These are phyloP conservation scores for Neuroterus valhalla DNA, from an alignment of 1,140 invertebrate species.

Conservation along the genomic window DNA sequence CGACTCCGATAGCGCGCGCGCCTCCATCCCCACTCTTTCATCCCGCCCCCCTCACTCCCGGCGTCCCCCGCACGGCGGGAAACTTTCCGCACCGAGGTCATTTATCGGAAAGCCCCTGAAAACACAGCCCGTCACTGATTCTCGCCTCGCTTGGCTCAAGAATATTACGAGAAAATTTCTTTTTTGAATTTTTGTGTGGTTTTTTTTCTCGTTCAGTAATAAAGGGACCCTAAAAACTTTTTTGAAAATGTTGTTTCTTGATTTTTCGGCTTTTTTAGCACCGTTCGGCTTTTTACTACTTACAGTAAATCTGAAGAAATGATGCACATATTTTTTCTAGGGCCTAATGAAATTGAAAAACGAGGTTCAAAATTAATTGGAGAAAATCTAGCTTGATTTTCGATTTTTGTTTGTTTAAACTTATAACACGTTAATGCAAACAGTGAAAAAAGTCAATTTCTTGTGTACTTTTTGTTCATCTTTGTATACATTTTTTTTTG, in stretches of 20 bases:
- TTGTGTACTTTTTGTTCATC: no score
- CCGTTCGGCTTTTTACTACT: not conserved
- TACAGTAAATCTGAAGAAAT: no score
- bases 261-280: not conserved
- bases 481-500: no score
- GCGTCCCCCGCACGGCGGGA: slow-evolving; percentile 1
- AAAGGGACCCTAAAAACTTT: not conserved
- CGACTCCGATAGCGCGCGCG: slow-evolving; percentile 7
- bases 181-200: not conserved
- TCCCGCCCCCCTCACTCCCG: not conserved
- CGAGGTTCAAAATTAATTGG: no score
- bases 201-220: not conserved
- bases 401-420: no score
- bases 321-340: no score
- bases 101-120: slow-evolving; percentile 30
- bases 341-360: no score
- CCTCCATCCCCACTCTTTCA: not conserved
- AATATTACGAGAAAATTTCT: slow-evolving; percentile 18
- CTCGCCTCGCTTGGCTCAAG: slow-evolving; percentile 1
- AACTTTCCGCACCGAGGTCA: slow-evolving; percentile 30
- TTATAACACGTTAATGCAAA: no score
- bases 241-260: not conserved
- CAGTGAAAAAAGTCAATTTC: no score
- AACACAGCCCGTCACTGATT: slow-evolving; percentile 28
- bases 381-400: no score